Percentiles rank a stretch among this genome's conserved stretches.
Conservation (phyloP, 2,797 vertebrate genomes). For the Spinus olivaceus region DNA sequence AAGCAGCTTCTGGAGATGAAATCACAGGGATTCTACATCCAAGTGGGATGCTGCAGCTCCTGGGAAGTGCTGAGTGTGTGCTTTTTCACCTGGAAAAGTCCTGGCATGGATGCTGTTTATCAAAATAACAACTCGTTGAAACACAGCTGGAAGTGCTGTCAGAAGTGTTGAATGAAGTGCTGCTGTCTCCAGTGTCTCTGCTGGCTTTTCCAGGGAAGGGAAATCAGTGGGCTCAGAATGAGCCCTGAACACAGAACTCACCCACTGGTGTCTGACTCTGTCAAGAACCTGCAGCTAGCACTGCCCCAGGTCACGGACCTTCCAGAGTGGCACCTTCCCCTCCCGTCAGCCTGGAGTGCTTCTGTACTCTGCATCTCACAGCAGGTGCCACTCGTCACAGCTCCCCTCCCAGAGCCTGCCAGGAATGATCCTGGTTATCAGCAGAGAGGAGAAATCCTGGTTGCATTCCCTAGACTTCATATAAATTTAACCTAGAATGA, state of each 20-base stretch:
- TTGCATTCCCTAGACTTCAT: neutral
- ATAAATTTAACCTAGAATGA: neutral
- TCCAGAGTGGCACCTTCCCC: neutral
- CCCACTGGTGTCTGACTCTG: neutral
- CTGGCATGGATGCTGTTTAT: neutral
- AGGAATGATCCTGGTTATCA: neutral
- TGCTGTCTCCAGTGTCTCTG: neutral
- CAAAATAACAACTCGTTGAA: neutral
- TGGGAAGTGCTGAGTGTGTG: neutral
- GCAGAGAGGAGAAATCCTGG: neutral
- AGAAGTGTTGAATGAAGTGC: neutral
- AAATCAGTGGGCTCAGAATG: neutral
- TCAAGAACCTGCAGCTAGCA: neutral
- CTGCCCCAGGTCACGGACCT: neutral
- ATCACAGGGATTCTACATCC: neutral
- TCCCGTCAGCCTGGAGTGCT: neutral
- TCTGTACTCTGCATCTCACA: neutral
- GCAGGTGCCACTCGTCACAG: fast-evolving
- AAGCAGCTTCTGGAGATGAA: slow-evolving; percentile 20
- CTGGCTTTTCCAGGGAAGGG: neutral
- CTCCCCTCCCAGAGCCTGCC: neutral
- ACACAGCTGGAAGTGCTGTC: neutral
- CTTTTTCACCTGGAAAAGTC: slow-evolving; percentile 31
- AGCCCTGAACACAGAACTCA: neutral
- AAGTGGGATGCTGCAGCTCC: neutral